phyloP scores from a whole-genome alignment of 2,797 vertebrate genomes.

The Micropoecilia bifurca region DNA sequence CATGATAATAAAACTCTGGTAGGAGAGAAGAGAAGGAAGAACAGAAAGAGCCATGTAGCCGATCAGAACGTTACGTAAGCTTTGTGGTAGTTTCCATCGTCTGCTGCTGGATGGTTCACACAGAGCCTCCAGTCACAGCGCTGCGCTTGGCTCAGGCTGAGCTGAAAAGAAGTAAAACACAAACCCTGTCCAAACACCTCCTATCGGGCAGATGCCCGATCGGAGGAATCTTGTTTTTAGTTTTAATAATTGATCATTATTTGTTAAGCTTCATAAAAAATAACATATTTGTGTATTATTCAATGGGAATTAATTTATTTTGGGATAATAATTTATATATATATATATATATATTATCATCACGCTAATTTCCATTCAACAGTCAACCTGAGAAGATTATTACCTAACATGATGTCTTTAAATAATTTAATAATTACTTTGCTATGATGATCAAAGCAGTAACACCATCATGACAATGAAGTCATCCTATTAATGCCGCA shows the following conservation, averaged over 20 bases:
- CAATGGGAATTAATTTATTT: not conserved
- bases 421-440: too few species aligned
- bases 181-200: slow-evolving; percentile 15
- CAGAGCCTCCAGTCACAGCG: slow-evolving; percentile 32
- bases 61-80: slow-evolving; percentile 39
- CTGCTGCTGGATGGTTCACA: slow-evolving; percentile 42
- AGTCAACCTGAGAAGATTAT: too few species aligned
- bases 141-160: slow-evolving; percentile 17
- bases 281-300: not conserved
- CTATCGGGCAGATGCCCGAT: slow-evolving; percentile 11
- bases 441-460: too few species aligned
- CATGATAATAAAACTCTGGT: slow-evolving; percentile 39
- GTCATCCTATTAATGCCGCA: too few species aligned
- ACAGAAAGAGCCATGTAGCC: slow-evolving; percentile 7
- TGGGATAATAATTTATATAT: not conserved
- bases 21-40: slow-evolving; percentile 24
- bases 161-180: slow-evolving; percentile 24
- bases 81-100: slow-evolving; percentile 19
- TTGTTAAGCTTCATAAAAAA: not conserved
- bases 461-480: too few species aligned
- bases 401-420: too few species aligned
- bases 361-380: too few species aligned
- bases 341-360: too few species aligned
- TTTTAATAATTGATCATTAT: not conserved
- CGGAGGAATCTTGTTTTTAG: not conserved